Percentiles rank a stretch among this genome's conserved stretches.
These are phyloP conservation scores for Mohoua ochrocephala DNA, from an alignment of 2,113 vertebrate genomes.

Conservation along the genomic window DNA sequence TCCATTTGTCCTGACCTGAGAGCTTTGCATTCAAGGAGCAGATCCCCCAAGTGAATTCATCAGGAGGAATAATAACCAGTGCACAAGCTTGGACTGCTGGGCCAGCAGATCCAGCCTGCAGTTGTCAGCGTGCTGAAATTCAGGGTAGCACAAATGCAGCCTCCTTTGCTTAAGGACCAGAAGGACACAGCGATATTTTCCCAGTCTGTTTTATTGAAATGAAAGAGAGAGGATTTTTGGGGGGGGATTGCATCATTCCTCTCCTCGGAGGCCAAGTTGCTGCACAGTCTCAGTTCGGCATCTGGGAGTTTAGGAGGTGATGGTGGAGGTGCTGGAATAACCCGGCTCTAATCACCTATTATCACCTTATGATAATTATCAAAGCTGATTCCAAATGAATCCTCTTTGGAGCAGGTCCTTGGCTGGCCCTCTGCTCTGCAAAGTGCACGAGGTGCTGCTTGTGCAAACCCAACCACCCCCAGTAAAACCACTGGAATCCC, in stretches of 20 bases:
- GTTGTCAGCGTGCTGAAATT: neutral
- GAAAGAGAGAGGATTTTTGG: neutral
- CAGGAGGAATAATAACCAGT: neutral
- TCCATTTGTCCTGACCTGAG: neutral
- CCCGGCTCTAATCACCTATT: neutral
- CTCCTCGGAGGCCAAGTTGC: neutral
- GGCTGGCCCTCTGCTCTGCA: neutral
- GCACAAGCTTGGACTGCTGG: neutral
- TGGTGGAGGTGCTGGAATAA: neutral
- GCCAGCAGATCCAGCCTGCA: neutral
- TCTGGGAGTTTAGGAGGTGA: neutral
- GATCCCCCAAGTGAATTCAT: neutral
- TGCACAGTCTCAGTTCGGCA: neutral
- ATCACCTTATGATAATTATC: neutral
- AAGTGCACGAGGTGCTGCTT: neutral
- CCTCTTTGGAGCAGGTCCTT: slow-evolving; percentile 27
- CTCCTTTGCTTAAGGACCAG: neutral
- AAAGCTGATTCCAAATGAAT: neutral
- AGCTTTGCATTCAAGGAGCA: neutral
- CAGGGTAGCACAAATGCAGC: neutral
- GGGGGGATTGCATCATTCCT: neutral
- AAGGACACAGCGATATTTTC: neutral
- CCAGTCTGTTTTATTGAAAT: neutral
- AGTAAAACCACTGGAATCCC: neutral
- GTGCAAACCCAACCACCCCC: neutral